These are phyloP conservation scores for Laticauda laticaudata DNA, from an alignment of 2,113 vertebrate genomes.

Conservation along the genomic window DNA sequence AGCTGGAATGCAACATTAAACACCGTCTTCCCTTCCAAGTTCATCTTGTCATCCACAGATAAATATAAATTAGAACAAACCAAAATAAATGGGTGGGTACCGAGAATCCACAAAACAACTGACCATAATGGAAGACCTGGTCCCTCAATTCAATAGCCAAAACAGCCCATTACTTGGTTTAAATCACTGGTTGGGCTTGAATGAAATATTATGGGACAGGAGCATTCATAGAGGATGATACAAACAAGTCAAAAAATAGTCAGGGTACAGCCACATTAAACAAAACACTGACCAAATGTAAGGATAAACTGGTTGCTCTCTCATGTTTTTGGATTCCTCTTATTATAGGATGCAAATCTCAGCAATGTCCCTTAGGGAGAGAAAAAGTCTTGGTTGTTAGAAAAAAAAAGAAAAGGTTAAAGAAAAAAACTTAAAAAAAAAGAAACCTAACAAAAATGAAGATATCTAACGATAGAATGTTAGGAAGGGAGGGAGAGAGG, in stretches of 20 bases:
- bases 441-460: background rate
- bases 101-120: conserved; percentile 78
- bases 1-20: conserved; percentile 66
- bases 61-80: conserved; percentile 90
- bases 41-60: conserved; percentile 83
- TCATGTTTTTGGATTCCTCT: conserved; percentile 61
- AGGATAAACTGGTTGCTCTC: conserved; percentile 68
- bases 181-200: conserved; percentile 80
- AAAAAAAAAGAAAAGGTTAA: background rate
- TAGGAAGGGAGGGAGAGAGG: background rate
- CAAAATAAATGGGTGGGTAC: conserved; percentile 88
- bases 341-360: conserved; percentile 53
- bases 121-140: conserved; percentile 83
- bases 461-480: background rate
- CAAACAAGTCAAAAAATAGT: conserved; percentile 86
- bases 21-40: conserved; percentile 76
- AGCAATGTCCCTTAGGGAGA: conserved; percentile 48
- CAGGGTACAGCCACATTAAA: conserved; percentile 75
- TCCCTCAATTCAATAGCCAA: conserved; percentile 77
- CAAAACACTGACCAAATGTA: conserved; percentile 67
- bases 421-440: background rate
- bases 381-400: conserved; percentile 29
- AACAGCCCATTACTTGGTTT: conserved; percentile 77
- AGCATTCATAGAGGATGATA: conserved; percentile 69
- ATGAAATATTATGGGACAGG: conserved; percentile 68